Evolutionary conservation across 2,888 invertebrate genomes (phyloP).

Genomic region (Xestia rhomboidea): DNA sequence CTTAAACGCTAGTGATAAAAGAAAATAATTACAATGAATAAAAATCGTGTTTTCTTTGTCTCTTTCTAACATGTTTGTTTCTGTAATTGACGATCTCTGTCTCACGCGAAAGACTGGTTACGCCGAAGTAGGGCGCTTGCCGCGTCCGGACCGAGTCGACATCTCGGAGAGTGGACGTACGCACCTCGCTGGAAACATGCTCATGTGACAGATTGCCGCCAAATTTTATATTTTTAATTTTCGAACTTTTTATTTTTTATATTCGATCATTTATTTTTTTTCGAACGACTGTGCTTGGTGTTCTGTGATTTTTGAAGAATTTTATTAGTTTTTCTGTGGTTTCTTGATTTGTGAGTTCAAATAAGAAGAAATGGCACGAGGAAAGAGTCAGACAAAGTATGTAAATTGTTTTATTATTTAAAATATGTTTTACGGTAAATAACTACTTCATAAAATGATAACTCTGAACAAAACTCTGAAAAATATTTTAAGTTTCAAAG

Average conservation of each 20-base stretch:
- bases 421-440: background rate
- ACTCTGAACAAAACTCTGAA: background rate
- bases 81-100: conserved; percentile 80
- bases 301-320: conserved; percentile 68
- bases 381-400: conserved; percentile 82
- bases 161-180: conserved; percentile 88
- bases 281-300: conserved; percentile 75
- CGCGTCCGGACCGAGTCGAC: conserved; percentile 85
- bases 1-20: background rate
- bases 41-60: conserved; percentile 33
- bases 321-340: conserved; percentile 70
- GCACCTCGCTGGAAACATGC: conserved; percentile 87
- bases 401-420: conserved; percentile 66
- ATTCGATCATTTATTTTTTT: conserved; percentile 56
- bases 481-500: background rate
- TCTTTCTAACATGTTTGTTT: conserved; percentile 65
- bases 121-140: conserved; percentile 88
- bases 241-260: conserved; percentile 70
- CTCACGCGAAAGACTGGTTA: conserved; percentile 83
- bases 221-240: conserved; percentile 76
- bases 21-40: background rate
- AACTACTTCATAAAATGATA: background rate
- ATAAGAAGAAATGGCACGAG: conserved; percentile 81
- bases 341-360: conserved; percentile 71
- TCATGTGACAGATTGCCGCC: conserved; percentile 88